These are phyloP conservation scores for Pampusana beccarii DNA, from an alignment of 2,113 vertebrate genomes.

Conservation along the genomic window DNA sequence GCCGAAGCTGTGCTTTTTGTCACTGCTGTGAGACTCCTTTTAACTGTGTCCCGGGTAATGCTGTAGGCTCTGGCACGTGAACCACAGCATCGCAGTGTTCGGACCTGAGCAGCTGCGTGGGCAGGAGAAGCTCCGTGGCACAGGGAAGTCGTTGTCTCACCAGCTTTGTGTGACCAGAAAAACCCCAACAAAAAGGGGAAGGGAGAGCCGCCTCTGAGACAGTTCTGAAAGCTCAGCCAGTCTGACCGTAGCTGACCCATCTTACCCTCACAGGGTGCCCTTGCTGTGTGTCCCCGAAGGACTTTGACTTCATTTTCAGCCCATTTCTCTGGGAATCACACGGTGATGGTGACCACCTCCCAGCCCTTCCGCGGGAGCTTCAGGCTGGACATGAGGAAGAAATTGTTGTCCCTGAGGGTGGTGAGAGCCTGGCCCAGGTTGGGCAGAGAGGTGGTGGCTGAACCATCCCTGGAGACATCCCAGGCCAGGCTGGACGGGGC, in stretches of 20 bases:
- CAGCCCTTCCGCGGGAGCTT: background rate
- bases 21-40: background rate
- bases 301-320: background rate
- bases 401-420: too few relatives aligned
- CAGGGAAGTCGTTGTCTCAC: background rate
- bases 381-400: too few relatives aligned
- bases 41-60: background rate
- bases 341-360: background rate
- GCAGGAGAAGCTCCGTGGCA: background rate
- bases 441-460: too few relatives aligned
- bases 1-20: background rate
- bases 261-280: background rate
- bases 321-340: background rate
- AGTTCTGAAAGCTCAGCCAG: background rate
- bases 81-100: background rate
- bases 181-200: background rate
- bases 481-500: too few relatives aligned
- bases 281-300: background rate
- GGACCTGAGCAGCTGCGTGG: background rate
- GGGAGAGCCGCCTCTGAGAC: background rate
- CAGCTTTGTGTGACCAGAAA: background rate
- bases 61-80: background rate
- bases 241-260: background rate
- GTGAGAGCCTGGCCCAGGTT: too few relatives aligned
- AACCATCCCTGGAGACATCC: too few relatives aligned